phyloP scores from a whole-genome alignment of 2,888 invertebrate genomes.

The Spisula subtruncata region DNA sequence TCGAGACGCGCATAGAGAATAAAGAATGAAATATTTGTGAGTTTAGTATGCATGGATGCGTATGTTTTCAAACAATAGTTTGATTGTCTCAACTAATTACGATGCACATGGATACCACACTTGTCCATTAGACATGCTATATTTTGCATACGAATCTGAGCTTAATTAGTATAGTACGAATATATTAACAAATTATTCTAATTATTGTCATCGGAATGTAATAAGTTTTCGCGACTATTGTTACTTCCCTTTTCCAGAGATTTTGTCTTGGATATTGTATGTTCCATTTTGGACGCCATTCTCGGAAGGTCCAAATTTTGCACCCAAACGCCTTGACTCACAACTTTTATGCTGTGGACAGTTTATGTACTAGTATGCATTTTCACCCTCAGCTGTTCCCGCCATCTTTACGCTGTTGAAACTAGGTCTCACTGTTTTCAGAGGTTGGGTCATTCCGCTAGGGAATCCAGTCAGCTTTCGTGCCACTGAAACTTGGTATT shows the following conservation, averaged over 20 bases:
- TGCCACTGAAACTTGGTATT: too few species aligned
- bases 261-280: neutral
- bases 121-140: neutral
- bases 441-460: too few species aligned
- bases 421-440: too few species aligned
- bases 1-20: neutral
- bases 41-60: neutral
- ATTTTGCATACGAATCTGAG: conserved; percentile 8
- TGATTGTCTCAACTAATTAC: neutral
- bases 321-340: too few species aligned
- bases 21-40: neutral
- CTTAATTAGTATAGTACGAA: neutral
- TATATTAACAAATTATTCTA: neutral
- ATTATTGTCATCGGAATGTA: neutral
- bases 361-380: too few species aligned
- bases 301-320: too few species aligned
- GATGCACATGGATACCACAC: neutral
- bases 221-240: neutral
- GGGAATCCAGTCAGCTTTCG: too few species aligned
- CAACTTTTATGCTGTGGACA: too few species aligned
- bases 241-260: neutral
- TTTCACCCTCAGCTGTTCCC: too few species aligned
- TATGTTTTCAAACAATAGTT: neutral
- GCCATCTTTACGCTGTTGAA: too few species aligned
- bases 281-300: too few species aligned